These are phyloP conservation scores for Clamator glandarius DNA, from an alignment of 2,797 vertebrate species.

Conservation along the genomic window DNA sequence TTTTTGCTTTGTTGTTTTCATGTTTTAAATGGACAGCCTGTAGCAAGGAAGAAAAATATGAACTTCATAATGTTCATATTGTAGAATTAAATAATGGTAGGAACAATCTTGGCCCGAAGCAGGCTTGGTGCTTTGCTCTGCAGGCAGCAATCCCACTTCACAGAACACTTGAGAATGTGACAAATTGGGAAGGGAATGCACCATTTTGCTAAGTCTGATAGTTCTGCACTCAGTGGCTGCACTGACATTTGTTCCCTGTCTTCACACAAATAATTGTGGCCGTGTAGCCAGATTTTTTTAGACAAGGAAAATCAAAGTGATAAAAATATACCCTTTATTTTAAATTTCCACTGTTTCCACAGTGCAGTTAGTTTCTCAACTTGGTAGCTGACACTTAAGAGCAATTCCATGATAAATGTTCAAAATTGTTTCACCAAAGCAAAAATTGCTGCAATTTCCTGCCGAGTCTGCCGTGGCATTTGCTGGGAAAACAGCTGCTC, in stretches of 20 bases:
- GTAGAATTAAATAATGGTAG: background rate
- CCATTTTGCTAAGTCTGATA: background rate
- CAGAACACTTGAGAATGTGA: background rate
- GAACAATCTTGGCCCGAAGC: background rate
- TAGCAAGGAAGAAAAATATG: background rate
- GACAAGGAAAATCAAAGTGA: no score
- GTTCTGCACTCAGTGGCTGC: background rate
- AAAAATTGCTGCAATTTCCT: background rate
- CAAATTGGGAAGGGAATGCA: background rate
- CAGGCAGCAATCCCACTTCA: background rate
- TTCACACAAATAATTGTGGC: background rate
- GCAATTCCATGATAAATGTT: background rate
- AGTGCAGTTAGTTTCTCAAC: background rate
- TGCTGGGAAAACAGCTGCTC: background rate
- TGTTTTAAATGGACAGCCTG: background rate
- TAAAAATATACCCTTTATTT: background rate
- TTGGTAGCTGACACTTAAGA: background rate
- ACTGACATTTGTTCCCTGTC: background rate
- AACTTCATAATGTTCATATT: background rate
- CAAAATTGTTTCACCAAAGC: background rate
- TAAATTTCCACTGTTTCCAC: background rate
- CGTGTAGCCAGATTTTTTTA: background rate
- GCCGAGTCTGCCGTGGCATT: background rate
- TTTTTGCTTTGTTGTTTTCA: background rate
- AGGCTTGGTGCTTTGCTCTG: background rate